phyloP scores from a whole-genome alignment of 2,113 vertebrate species.

The Esox niger region DNA sequence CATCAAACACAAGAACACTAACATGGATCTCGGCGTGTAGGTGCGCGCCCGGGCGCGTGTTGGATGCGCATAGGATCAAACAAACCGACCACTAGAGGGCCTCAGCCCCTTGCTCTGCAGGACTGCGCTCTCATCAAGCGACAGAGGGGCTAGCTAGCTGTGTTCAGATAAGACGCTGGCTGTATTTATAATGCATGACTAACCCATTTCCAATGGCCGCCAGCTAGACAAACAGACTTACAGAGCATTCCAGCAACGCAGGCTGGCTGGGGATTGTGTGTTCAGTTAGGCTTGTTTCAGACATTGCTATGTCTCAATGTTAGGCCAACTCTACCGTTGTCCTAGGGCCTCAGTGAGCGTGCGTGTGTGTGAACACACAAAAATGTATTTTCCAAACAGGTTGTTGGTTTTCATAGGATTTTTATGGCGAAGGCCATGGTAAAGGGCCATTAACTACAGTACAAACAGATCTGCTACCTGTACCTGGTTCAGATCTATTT shows the following conservation, averaged over 20 bases:
- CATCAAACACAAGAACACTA: too few species aligned
- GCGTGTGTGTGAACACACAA: neutral
- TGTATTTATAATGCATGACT: slow-evolving; percentile 61
- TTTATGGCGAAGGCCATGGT: too few species aligned
- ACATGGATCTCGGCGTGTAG: too few species aligned
- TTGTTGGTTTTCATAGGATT: too few species aligned
- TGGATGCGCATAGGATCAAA: too few species aligned
- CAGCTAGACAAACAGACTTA: slow-evolving; percentile 10
- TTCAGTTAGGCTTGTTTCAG: neutral
- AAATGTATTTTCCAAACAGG: too few species aligned
- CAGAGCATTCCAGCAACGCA: slow-evolving; percentile 3
- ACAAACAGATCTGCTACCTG: too few species aligned
- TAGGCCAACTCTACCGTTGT: neutral
- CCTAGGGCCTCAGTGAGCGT: neutral
- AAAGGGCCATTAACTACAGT: too few species aligned
- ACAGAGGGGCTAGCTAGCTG: slow-evolving; percentile 5
- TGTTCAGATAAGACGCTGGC: slow-evolving; percentile 1
- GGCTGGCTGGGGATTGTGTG: neutral
- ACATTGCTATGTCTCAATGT: neutral
- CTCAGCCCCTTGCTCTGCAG: too few species aligned
- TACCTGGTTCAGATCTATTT: too few species aligned
- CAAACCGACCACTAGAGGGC: too few species aligned
- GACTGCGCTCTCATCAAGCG: neutral
- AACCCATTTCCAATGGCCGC: slow-evolving; percentile 54
- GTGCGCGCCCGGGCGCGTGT: too few species aligned